Conservation (phyloP, 1,140 invertebrate species). For the Phortica variegata region DNA sequence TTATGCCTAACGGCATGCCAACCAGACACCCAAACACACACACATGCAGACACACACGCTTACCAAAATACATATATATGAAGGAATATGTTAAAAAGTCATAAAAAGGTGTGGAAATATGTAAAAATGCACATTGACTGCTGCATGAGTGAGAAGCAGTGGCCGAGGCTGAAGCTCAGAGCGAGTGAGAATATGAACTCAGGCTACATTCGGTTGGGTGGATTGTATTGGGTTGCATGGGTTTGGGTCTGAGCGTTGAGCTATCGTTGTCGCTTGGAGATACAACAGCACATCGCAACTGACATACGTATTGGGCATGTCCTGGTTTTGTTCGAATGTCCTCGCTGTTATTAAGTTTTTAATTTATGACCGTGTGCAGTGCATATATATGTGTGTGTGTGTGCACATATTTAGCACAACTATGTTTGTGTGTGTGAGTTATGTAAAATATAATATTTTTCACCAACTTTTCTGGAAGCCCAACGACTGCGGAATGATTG, state of each 20-base stretch:
- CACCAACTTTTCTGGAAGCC: no score
- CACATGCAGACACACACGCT: neutral
- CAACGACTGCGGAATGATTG: no score
- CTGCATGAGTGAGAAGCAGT: neutral
- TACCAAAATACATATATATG: no score
- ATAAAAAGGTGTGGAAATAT: no score
- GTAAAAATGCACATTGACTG: no score
- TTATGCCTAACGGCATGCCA: constrained; percentile 1
- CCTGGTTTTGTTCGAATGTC: constrained; percentile 34
- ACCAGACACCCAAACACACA: constrained; percentile 8
- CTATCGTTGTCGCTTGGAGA: no score
- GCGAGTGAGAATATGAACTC: neutral
- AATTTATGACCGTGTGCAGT: constrained; percentile 52
- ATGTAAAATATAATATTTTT: no score
- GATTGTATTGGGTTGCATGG: constrained; percentile 28
- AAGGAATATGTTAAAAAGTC: no score
- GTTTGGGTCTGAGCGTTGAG: neutral
- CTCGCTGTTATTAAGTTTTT: constrained; percentile 51
- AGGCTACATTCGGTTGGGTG: constrained; percentile 1
- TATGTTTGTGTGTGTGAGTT: no score
- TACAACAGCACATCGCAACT: constrained; percentile 27
- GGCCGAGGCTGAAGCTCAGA: no score
- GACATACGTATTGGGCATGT: constrained; percentile 45
- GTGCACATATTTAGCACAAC: no score
- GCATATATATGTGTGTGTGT: constrained; percentile 8